Evolutionary conservation across 1,140 invertebrate genomes (phyloP).

Genomic region (Bombus sibiricus): DNA sequence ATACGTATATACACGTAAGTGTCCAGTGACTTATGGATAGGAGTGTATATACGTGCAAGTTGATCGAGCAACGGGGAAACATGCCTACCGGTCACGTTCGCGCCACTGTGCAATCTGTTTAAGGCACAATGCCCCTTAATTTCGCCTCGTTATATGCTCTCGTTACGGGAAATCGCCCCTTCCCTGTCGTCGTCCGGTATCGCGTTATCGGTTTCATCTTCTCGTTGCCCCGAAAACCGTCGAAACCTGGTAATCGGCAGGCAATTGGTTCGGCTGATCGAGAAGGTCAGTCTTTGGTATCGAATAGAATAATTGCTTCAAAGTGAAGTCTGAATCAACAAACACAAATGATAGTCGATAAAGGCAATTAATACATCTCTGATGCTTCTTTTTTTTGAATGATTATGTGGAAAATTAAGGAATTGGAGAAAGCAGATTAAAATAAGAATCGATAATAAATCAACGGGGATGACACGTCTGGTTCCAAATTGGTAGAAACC

Average conservation of each 20-base stretch:
- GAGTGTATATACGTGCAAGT: constrained; percentile 28
- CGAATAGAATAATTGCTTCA: neutral
- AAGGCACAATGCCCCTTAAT: constrained; percentile 75
- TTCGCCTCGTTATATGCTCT: constrained; percentile 66
- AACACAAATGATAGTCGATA: neutral
- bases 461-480: neutral
- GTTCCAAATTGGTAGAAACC: too few species aligned
- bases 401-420: neutral
- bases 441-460: neutral
- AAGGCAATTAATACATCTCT: too few species aligned
- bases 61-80: constrained; percentile 16
- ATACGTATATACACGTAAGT: neutral
- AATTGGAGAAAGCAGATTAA: neutral
- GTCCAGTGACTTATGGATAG: neutral
- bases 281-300: neutral
- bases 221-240: constrained; percentile 20
- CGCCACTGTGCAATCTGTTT: constrained; percentile 71
- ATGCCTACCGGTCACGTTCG: constrained; percentile 68
- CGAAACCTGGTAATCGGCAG: constrained; percentile 32
- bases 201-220: constrained; percentile 44
- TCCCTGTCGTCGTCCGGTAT: constrained; percentile 30
- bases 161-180: constrained; percentile 45
- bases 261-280: constrained; percentile 20
- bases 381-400: too few species aligned
- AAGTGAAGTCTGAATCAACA: neutral